Evolutionary conservation across 2,888 invertebrate species (phyloP).

Genomic region (Pheosia gnoma): DNA sequence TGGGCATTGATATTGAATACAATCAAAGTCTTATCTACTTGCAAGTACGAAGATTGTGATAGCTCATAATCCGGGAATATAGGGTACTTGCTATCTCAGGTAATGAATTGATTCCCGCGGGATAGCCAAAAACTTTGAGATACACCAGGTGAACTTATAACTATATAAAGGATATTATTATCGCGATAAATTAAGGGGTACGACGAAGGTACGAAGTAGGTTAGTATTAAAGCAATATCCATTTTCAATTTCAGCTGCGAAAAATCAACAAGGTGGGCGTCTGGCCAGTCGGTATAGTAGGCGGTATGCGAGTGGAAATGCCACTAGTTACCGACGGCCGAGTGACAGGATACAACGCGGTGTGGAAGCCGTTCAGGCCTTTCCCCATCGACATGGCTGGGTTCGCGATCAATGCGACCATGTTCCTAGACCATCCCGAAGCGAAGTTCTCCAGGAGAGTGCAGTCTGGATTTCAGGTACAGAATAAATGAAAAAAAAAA

Average conservation of each 20-base stretch:
- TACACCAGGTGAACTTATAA: no score
- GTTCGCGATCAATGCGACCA: constrained; percentile 92
- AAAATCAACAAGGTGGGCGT: constrained; percentile 93
- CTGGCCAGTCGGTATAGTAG: constrained; percentile 98
- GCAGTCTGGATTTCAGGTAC: constrained; percentile 91
- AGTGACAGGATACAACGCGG: constrained; percentile 85
- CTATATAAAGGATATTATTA: no score
- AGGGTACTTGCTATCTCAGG: no score
- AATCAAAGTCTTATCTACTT: no score
- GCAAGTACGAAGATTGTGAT: no score
- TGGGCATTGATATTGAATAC: no score
- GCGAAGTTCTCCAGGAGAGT: constrained; percentile 93
- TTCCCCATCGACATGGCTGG: constrained; percentile 99
- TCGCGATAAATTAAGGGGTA: no score
- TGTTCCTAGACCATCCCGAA: constrained; percentile 88
- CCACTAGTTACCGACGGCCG: constrained; percentile 88
- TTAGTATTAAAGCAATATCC: neutral
- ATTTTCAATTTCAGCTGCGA: constrained; percentile 86
- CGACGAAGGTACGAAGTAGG: no score
- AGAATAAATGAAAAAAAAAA: no score
- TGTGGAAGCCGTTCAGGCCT: constrained; percentile 95
- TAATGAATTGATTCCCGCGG: no score
- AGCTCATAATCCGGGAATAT: no score
- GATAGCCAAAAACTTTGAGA: no score
- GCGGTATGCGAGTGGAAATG: constrained; percentile 96